Base-by-base conservation (phyloP, 2,888 invertebrate species). In the Rotaria magnacalcarata region DNA sequence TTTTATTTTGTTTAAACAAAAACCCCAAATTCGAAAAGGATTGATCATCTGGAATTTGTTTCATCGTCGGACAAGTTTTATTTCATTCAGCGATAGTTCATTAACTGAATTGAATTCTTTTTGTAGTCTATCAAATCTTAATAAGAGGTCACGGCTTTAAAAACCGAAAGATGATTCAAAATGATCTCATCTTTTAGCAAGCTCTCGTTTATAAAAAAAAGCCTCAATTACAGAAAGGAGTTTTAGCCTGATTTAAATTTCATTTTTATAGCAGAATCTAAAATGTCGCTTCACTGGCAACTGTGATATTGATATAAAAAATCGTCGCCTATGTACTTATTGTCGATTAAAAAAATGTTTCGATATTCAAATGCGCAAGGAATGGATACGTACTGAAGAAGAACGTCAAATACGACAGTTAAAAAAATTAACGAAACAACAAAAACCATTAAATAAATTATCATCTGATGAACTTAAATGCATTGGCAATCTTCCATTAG, bases 291-390 rank as follows among this genome's bases (percentile, higher is more conserved):
- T 34, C 16, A 11, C 11, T 67, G 67, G 67, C 1, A 5, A 1
- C 0, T 67, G 67, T 67, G 16, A 34, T 7, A 67, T 67, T 14
- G 34, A 27, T 34, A 5, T 16, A 11, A 1, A 5, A 14, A 67
- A 27, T 11, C 67, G 67, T 27, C 67, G 67, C 5, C 67, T 14
- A 34, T 67, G 67, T 34, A 67, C 34, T 14, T 67, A 67, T 34
- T 67, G 67, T 34, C 67, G 67, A 67, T 67, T 67, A 34, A 67
- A 67, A 27, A 67, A 67, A 67, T 67, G 67, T 67, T 67, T 67
- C 6, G 34, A 34, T 67, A 16, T 67, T 16, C 34, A 67, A 5
- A 67, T 67, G 67, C 67, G 67, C 6, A 67, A 67, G 34, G 67
- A 67, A 14, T 67, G 67, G 67, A 67, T 67, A 27, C 67, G 67